Conservation (phyloP, 2,888 invertebrate genomes). For the Lasioglossum morio region DNA sequence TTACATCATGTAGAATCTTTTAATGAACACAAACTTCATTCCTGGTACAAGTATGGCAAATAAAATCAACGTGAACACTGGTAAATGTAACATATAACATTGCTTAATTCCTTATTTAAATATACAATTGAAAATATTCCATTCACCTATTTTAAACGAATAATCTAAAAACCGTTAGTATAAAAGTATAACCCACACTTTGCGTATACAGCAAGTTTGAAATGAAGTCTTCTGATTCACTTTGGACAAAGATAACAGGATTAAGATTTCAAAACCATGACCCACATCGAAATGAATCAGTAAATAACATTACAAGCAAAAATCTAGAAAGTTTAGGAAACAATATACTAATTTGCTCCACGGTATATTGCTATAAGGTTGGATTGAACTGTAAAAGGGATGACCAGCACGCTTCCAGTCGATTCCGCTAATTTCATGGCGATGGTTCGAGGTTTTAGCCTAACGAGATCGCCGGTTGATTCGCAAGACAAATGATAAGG, state of each 20-base stretch:
- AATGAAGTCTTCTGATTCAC: background rate
- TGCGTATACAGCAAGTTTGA: background rate
- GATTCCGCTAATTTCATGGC: constrained; percentile 2
- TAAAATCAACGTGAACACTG: no score
- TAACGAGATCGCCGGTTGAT: constrained; percentile 25
- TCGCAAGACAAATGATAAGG: constrained; percentile 69
- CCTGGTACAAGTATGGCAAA: background rate
- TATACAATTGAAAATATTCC: background rate
- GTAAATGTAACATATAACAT: background rate
- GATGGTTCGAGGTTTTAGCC: constrained; percentile 12
- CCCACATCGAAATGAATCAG: background rate
- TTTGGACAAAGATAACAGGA: background rate
- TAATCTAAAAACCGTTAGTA: background rate
- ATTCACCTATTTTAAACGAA: no score
- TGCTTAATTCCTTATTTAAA: background rate
- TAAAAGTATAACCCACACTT: background rate
- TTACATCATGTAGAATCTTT: background rate
- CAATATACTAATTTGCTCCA: background rate
- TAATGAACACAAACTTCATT: background rate
- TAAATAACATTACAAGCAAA: background rate
- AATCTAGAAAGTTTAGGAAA: background rate
- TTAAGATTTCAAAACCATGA: background rate
- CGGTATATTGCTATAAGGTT: background rate
- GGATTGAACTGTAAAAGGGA: constrained; percentile 9
- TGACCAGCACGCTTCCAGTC: constrained; percentile 12